Evolutionary conservation across 2,888 invertebrate genomes (phyloP), one percentile per base, ranked within the genome.

Genomic region (Drosophila meridiana): DNA sequence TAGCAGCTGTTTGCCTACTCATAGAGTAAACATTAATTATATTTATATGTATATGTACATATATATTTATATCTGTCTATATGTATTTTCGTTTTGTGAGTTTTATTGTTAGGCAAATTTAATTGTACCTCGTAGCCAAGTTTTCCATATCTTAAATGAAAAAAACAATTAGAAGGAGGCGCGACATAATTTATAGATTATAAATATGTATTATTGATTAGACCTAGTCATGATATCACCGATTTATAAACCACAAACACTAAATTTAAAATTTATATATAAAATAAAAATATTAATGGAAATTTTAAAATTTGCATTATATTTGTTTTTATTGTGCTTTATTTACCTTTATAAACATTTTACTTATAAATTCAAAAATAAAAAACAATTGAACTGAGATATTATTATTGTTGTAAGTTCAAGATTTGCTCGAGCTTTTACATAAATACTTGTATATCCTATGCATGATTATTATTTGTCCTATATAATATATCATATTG

Each of bases 1-100:
- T n/a, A 28, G 32, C 73, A 59, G 73, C 47, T 73, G 73, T 43
- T 72, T 38, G 42, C 26, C 30, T 32, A 9, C 13, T 57, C 34
- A 38, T 20, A 36, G 20, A 32, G 43, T 66, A 52, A 50, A 50
- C 36, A 60, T n/a, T 60, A 30, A 60, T n/a, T 38, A 28, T 38
- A 38, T 30, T 9, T 8, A n/a, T 38, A 30, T 20, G 5, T 28
- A n/a, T 30, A 8, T 13, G 8, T 38, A 36, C 8, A 30, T 50
- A 20, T n/a, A 20, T 4, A 34, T 7, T 43, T 55, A 7, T 34
- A 32, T n/a, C 11, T 45, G 1, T 45, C 1, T 45, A 7, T 30
- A 7, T 8, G 8, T 14, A 34, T 6, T 32, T 50, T 32, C 14
- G 9, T 43, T 34, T 45, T 26, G 7, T 36, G 20, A 20, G 20